Conservation (phyloP, 2,888 invertebrate genomes). For the Orthosia cruda region DNA sequence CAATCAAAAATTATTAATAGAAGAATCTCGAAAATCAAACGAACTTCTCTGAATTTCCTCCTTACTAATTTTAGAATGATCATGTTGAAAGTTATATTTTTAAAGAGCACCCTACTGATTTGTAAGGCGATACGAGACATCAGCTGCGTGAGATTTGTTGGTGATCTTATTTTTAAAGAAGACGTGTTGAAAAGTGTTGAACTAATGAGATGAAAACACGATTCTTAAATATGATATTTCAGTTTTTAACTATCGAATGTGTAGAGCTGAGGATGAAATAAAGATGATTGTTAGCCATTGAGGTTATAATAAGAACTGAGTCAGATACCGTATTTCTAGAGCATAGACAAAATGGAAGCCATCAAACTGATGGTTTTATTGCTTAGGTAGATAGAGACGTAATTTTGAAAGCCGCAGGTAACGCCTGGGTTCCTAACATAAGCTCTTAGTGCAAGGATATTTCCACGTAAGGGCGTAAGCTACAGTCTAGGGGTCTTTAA, state of each 20-base stretch:
- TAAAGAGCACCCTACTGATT: slow-evolving; percentile 56
- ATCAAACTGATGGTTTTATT: neutral
- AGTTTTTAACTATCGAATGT: neutral
- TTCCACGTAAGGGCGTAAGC: no score
- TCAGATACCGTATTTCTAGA: neutral
- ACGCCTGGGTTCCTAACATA: neutral
- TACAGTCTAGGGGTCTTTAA: no score
- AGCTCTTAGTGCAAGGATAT: no score
- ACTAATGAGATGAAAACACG: slow-evolving; percentile 48
- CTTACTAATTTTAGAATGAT: slow-evolving; percentile 46
- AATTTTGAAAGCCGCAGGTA: neutral
- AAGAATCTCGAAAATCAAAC: slow-evolving; percentile 14
- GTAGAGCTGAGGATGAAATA: neutral
- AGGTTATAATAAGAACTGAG: neutral
- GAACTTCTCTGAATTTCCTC: slow-evolving; percentile 27
- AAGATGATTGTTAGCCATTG: neutral
- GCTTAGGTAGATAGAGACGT: neutral
- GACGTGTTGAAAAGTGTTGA: slow-evolving; percentile 32
- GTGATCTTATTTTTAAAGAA: slow-evolving; percentile 45
- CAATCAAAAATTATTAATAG: slow-evolving; percentile 29
- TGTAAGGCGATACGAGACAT: slow-evolving; percentile 58
- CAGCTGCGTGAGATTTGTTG: slow-evolving; percentile 39
- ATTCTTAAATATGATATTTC: slow-evolving; percentile 39
- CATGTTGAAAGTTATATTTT: slow-evolving; percentile 56
- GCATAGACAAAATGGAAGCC: neutral